Percentiles rank a stretch among this genome's conserved stretches.
Evolutionary conservation across 2,888 invertebrate genomes (phyloP).

Genomic region (Gortyna flavago): DNA sequence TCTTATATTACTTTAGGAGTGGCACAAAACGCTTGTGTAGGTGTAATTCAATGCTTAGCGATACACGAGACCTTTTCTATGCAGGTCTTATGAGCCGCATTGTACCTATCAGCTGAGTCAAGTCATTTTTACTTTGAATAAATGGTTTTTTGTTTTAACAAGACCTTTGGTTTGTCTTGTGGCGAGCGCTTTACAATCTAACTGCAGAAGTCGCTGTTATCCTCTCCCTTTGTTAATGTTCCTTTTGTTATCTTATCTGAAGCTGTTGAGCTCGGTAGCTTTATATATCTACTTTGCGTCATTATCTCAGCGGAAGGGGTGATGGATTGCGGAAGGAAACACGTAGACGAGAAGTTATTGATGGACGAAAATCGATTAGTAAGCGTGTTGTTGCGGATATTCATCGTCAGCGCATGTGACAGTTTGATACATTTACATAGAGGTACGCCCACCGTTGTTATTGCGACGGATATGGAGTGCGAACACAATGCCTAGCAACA

Average conservation of each 20-base stretch:
- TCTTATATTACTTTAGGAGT: conserved; percentile 21
- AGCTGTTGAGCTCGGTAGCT: conserved; percentile 65
- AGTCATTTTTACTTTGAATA: conserved; percentile 21
- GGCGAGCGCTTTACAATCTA: conserved; percentile 42
- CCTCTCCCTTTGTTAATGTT: conserved; percentile 63
- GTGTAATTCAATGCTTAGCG: conserved; percentile 49
- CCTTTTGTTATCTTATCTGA: conserved; percentile 73
- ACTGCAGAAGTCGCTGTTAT: conserved; percentile 56
- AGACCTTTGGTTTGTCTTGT: conserved; percentile 19
- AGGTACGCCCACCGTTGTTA: conserved; percentile 75
- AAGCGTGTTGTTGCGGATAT: conserved; percentile 47
- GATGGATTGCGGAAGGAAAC: conserved; percentile 56
- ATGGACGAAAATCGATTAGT: conserved; percentile 53
- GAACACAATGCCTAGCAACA: conserved; percentile 68
- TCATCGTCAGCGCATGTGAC: conserved; percentile 43
- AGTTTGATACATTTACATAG: conserved; percentile 64
- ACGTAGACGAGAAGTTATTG: conserved; percentile 47
- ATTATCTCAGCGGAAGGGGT: conserved; percentile 60
- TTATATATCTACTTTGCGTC: conserved; percentile 66
- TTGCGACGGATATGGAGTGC: conserved; percentile 72
- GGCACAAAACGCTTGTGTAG: conserved; percentile 20
- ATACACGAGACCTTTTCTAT: conserved; percentile 18
- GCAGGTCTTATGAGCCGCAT: conserved; percentile 15
- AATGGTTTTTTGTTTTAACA: conserved; percentile 24
- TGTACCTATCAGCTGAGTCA: conserved; percentile 13